phyloP scores from a whole-genome alignment of 2,797 vertebrate species.

The Chloroceryle inda region DNA sequence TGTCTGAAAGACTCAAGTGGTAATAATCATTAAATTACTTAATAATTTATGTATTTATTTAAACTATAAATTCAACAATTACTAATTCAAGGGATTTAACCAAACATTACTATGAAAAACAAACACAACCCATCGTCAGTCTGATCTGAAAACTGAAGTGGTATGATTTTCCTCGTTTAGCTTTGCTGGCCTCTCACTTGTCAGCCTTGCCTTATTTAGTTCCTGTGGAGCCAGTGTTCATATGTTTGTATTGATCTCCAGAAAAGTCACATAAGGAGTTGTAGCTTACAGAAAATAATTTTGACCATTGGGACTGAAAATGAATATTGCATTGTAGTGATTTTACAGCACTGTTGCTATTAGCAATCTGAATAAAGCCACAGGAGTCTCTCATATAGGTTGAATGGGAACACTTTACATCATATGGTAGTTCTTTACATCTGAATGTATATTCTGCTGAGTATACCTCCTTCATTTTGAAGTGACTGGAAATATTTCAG shows the following conservation, averaged over 20 bases:
- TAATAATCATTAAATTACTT: conserved; percentile 39
- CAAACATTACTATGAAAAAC: conserved; percentile 2
- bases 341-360: background rate
- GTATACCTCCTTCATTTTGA: background rate
- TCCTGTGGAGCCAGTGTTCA: background rate
- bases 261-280: background rate
- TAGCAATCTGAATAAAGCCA: background rate
- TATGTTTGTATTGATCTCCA: background rate
- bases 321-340: background rate
- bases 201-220: background rate
- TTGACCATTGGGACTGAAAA: background rate
- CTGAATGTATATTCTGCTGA: background rate
- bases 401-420: background rate
- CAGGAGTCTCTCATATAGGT: background rate
- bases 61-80: background rate
- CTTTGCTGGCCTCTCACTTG: background rate
- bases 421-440: background rate
- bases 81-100: conserved; percentile 9
- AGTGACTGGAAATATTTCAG: background rate
- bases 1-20: conserved; percentile 5
- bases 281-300: background rate
- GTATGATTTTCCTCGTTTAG: background rate
- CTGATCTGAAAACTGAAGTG: background rate
- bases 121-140: background rate
- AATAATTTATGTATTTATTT: conserved; percentile 9